These are phyloP conservation scores for Phenganax stokvisi DNA, from an alignment of 92 coral and sea anemone genomes.

Conservation along the genomic window DNA sequence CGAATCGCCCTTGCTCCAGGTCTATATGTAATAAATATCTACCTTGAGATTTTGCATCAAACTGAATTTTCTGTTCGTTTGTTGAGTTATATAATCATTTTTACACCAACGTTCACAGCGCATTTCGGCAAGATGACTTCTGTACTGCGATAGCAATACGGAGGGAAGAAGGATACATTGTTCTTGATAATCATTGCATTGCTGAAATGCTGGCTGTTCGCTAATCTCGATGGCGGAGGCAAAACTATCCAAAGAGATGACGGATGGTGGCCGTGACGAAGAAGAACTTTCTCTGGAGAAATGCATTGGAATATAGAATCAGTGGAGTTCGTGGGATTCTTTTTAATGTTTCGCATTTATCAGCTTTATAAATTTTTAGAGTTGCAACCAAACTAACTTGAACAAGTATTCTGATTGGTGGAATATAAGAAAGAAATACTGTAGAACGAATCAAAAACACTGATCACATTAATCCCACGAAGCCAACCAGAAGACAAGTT, in stretches of 20 bases:
- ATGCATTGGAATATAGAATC: no score
- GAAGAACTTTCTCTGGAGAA: slow-evolving; percentile 48
- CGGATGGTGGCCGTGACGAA: slow-evolving; percentile 47
- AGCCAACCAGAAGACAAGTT: no score
- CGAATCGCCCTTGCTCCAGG: no score
- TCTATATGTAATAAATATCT: background rate
- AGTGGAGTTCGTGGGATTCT: no score
- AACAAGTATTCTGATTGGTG: no score
- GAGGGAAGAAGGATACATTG: slow-evolving; percentile 79
- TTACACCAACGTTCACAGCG: slow-evolving; percentile 81
- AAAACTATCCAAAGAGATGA: slow-evolving; percentile 47
- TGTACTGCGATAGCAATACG: slow-evolving; percentile 68
- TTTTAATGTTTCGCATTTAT: no score
- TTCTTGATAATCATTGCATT: slow-evolving; percentile 52
- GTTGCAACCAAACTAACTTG: no score
- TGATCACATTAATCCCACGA: no score
- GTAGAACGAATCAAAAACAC: no score
- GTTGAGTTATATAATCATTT: slow-evolving; percentile 54
- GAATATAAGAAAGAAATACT: no score
- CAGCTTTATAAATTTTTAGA: no score
- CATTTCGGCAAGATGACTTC: slow-evolving; percentile 75
- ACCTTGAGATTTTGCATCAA: slow-evolving; percentile 82
- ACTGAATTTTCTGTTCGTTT: slow-evolving; percentile 63
- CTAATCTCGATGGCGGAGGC: slow-evolving; percentile 80
- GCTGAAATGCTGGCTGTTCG: slow-evolving; percentile 70